Base-by-base conservation (phyloP, 2,888 invertebrate species). In the Aquatica leii region DNA sequence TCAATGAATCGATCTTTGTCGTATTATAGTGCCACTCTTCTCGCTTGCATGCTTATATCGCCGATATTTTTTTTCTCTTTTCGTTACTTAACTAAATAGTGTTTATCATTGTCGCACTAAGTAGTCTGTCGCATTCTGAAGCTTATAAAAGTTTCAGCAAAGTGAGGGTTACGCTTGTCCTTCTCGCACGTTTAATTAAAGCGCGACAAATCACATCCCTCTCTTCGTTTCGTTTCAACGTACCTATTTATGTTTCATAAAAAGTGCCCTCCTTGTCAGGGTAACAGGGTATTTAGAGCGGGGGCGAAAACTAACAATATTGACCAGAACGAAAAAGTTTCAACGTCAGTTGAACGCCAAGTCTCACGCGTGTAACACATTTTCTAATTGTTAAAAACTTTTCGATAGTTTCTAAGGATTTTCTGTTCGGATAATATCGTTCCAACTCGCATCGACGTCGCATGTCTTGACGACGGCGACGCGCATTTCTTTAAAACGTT, bases 371-470 rank as follows among this genome's bases (percentile, higher is more conserved):
- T 24, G 56, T 37, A 20, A 56, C 49, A 56, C 48, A 55, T 35
- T 43, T 43, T 34, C 12, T 24, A 50, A 21, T 41, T 52, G 34
- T 41, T 34, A 15, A 60, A 60, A 53, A 60, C 54, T 60, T 61
- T 56, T 51, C 62, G 62, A 51, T 46, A 62, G 56, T 62, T 53
- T 53, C 46, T 52, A 62, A 58, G 62, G 58, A 54, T 60, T 64
- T 65, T 65, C 54, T 41, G 57, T 57, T 65, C 65, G 65, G 65
- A 50, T 58, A 54, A 41, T 54, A 61, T 84, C 83, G 76, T 69
- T 69, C 77, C 74, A 74, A 31, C 80, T 82, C 81, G 82, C 78
- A 72, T 74, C 82, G 81, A 80, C 81, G 83, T 82, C 82, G 81
- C 75, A 73, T 78, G 76, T 76, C 76, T 70, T 65, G 66, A 62